A percentile compares a stretch with the other conserved stretches of the same genome.
phyloP scores from a whole-genome alignment of 1,140 invertebrate species.

The Xylocopa sonorina region DNA sequence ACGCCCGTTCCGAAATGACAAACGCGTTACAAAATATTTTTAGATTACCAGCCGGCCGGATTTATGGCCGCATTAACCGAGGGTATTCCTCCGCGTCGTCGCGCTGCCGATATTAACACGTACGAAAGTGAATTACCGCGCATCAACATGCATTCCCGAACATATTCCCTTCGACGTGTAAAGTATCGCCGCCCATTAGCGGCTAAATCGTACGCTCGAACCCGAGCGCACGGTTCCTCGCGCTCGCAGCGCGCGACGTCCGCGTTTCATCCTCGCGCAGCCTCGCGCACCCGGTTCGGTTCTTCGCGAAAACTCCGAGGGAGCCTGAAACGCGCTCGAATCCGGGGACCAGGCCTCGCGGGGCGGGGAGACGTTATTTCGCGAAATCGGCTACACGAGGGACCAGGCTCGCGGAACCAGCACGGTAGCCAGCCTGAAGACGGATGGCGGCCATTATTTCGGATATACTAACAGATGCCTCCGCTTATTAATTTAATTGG shows the following conservation, averaged over 20 bases:
- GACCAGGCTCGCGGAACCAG: constrained; percentile 52
- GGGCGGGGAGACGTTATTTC: constrained; percentile 44
- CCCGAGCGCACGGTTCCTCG: background rate
- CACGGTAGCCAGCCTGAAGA: constrained; percentile 70
- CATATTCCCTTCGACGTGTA: constrained; percentile 63
- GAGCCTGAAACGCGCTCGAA: constrained; percentile 12
- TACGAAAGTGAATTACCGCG: constrained; percentile 68
- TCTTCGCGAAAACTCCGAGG: constrained; percentile 29
- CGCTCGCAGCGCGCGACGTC: constrained; percentile 26
- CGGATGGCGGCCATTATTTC: constrained; percentile 71
- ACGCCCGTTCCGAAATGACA: constrained; percentile 20
- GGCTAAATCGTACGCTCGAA: constrained; percentile 56
- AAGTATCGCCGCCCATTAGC: constrained; percentile 60
- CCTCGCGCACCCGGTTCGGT: constrained; percentile 34
- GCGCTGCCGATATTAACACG: constrained; percentile 67
- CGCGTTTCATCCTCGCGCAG: constrained; percentile 2
- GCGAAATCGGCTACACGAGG: constrained; percentile 48
- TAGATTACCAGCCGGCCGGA: constrained; percentile 57
- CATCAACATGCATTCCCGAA: constrained; percentile 66
- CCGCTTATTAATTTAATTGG: constrained; percentile 78
- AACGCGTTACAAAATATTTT: constrained; percentile 61
- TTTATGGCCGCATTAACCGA: constrained; percentile 63
- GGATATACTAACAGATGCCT: constrained; percentile 73
- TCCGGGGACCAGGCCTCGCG: constrained; percentile 21
- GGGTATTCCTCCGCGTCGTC: constrained; percentile 59